phyloP scores from a whole-genome alignment of 2,113 vertebrate species.

The Bettongia penicillata region DNA sequence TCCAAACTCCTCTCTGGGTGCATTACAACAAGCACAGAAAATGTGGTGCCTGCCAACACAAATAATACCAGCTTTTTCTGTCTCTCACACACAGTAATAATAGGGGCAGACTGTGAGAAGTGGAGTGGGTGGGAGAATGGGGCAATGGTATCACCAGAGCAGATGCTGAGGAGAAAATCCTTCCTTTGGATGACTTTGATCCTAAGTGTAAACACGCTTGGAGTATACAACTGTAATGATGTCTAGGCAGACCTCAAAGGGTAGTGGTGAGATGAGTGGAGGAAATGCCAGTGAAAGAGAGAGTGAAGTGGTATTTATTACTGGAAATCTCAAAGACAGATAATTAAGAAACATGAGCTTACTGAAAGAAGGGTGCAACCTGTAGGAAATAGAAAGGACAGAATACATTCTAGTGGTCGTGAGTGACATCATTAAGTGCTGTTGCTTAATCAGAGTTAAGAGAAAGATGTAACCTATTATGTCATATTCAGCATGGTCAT shows the following conservation, averaged over 20 bases:
- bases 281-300: not conserved
- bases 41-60: not conserved
- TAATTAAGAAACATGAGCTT: not conserved
- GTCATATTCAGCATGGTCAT: fast-evolving
- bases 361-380: fast-evolving
- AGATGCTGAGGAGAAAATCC: not conserved
- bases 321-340: not conserved
- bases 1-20: not conserved
- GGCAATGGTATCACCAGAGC: not conserved
- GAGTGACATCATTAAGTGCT: fast-evolving
- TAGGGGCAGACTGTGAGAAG: not conserved
- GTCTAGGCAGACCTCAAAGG: fast-evolving
- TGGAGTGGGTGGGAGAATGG: fast-evolving
- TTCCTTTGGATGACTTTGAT: not conserved
- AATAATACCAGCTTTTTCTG: not conserved
- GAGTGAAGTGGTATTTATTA: not conserved
- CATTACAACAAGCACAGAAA: not conserved
- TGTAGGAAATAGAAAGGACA: not conserved
- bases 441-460: not conserved
- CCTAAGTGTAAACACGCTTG: not conserved
- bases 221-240: fast-evolving
- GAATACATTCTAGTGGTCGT: too few relatives aligned
- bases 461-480: fast-evolving
- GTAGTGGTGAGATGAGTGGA: not conserved
- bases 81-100: not conserved